phyloP scores from a whole-genome alignment of 2,888 invertebrate genomes.

The Hermodice carunculata region DNA sequence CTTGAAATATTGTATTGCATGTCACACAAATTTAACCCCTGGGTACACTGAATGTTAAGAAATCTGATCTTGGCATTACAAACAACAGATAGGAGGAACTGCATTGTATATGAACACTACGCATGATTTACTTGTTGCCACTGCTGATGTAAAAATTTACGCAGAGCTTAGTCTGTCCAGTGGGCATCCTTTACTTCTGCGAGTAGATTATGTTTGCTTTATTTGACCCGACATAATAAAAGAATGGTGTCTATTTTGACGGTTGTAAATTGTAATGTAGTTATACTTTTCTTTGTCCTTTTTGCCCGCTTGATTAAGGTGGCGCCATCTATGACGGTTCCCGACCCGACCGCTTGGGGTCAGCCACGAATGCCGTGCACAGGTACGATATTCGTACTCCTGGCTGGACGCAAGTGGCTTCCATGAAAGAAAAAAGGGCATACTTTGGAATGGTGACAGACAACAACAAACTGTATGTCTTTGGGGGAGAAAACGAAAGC shows the following conservation, averaged over 20 bases:
- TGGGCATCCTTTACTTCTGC: no score
- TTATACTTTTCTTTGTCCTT: neutral
- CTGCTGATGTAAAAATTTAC: no score
- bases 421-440: conserved; percentile 45
- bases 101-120: no score
- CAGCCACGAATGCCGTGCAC: conserved; percentile 46
- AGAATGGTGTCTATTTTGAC: neutral
- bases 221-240: no score
- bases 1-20: no score
- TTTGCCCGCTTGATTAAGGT: conserved; percentile 11
- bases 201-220: no score
- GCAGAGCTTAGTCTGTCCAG: no score
- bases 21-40: no score
- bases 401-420: conserved; percentile 41
- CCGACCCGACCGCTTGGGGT: conserved; percentile 36
- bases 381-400: conserved; percentile 38
- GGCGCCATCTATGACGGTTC: conserved; percentile 21
- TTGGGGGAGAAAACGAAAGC: conserved; percentile 46
- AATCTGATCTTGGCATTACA: no score
- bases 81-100: no score
- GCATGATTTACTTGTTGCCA: no score
- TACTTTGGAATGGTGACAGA: conserved; percentile 45
- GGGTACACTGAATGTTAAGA: no score
- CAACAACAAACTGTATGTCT: conserved; percentile 45
- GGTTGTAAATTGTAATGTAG: neutral